Conservation (phyloP, 1,140 invertebrate species). For the Megalonaias nervosa region DNA sequence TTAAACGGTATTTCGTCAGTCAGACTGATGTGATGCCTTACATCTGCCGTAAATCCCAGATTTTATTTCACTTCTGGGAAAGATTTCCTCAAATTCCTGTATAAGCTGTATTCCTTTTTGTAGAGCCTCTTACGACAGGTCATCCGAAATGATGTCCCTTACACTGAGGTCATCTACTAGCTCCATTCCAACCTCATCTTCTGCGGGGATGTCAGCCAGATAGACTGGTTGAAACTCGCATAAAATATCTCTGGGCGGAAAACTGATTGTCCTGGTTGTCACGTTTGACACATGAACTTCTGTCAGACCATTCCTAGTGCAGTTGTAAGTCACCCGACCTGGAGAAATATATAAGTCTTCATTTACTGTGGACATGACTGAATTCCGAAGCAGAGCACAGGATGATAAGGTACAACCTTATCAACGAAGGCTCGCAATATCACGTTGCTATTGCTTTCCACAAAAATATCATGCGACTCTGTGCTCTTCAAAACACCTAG, state of each 20-base stretch:
- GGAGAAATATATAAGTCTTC: conserved; percentile 4
- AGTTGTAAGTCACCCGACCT: neutral
- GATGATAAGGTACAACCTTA: neutral
- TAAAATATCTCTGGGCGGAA: conserved; percentile 10
- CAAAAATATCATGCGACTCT: neutral
- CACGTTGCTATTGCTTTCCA: neutral
- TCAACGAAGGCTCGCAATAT: conserved; percentile 5
- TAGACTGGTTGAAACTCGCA: conserved; percentile 25
- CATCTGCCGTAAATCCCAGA: conserved; percentile 10
- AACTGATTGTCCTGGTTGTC: conserved; percentile 5
- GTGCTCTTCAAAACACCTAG: conserved; percentile 10
- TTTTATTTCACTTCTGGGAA: conserved; percentile 23
- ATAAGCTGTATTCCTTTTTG: conserved; percentile 7
- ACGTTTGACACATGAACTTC: conserved; percentile 9
- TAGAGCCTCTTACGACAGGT: neutral
- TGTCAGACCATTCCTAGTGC: neutral
- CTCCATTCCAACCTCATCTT: too few relatives aligned
- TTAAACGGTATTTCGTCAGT: neutral
- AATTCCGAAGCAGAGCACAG: neutral
- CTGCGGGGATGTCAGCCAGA: too few relatives aligned
- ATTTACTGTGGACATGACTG: neutral
- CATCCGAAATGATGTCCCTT: conserved; percentile 12
- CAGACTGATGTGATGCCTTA: conserved; percentile 27
- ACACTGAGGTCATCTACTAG: too few relatives aligned
- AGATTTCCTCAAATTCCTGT: conserved; percentile 17